These are phyloP conservation scores for Anser cygnoides DNA, from an alignment of 2,113 vertebrate species.

Conservation along the genomic window DNA sequence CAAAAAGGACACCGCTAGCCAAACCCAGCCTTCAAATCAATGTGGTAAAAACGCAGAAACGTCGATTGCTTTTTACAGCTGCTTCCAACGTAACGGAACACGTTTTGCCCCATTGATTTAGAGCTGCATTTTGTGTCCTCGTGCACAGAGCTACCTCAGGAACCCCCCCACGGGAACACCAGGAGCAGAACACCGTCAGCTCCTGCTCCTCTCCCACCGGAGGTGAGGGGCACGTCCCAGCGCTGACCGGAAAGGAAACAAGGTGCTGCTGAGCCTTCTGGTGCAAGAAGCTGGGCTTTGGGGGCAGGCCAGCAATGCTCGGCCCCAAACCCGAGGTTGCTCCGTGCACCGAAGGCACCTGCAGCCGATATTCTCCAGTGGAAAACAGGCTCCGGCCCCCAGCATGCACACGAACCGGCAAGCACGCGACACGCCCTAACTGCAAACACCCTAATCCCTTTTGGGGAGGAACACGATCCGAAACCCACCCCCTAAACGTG, in stretches of 20 bases:
- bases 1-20: neutral
- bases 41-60: neutral
- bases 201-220: neutral
- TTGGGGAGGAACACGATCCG: neutral
- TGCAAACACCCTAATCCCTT: neutral
- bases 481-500: neutral
- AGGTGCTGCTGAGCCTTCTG: neutral
- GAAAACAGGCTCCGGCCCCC: neutral
- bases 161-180: neutral
- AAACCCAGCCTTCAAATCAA: neutral
- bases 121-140: neutral
- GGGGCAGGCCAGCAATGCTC: neutral
- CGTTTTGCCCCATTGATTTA: neutral
- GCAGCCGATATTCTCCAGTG: neutral
- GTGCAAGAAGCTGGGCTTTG: neutral
- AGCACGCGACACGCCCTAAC: rapidly evolving
- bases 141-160: neutral
- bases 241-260: neutral
- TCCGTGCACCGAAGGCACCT: neutral
- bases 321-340: neutral
- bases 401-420: neutral
- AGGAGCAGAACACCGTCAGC: rapidly evolving
- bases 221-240: neutral
- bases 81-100: neutral
- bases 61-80: neutral